phyloP scores from a whole-genome alignment of 2,888 invertebrate genomes.

The Carpatolechia fugitivella region DNA sequence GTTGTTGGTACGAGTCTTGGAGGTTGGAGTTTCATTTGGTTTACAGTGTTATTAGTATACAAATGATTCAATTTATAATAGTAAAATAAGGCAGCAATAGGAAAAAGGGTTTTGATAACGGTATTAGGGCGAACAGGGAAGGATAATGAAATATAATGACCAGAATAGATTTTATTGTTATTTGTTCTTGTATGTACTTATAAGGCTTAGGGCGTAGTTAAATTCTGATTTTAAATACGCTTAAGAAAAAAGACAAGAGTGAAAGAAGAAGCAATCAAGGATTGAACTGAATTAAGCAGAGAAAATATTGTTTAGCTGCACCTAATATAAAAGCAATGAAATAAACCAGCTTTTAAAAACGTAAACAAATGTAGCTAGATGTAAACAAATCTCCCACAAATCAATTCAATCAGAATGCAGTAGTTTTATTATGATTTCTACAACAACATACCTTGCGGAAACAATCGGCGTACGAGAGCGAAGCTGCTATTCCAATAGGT shows the following conservation, averaged over 20 bases:
- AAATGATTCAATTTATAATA: background rate
- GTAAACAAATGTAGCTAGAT: background rate
- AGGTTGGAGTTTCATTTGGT: too few species aligned
- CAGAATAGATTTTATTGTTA: background rate
- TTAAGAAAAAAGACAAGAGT: background rate
- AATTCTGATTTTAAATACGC: too few species aligned
- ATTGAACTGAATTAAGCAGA: too few species aligned
- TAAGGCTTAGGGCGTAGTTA: too few species aligned
- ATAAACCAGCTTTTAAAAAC: background rate
- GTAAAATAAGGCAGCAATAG: background rate
- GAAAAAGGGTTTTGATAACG: background rate
- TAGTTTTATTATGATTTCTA: conserved; percentile 42
- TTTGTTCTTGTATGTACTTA: too few species aligned
- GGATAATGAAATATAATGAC: conserved; percentile 6
- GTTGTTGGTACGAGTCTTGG: too few species aligned
- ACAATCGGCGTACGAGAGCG: conserved; percentile 43
- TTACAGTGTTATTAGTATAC: background rate
- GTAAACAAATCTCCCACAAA: background rate
- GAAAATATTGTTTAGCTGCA: too few species aligned
- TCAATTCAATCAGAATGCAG: background rate
- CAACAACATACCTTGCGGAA: conserved; percentile 55
- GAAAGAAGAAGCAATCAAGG: too few species aligned
- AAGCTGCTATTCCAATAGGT: conserved; percentile 53
- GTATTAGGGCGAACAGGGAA: background rate
- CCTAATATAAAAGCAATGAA: too few species aligned